Evolutionary conservation across 2,888 invertebrate species (phyloP).

Genomic region (Ptilodon capucinus): DNA sequence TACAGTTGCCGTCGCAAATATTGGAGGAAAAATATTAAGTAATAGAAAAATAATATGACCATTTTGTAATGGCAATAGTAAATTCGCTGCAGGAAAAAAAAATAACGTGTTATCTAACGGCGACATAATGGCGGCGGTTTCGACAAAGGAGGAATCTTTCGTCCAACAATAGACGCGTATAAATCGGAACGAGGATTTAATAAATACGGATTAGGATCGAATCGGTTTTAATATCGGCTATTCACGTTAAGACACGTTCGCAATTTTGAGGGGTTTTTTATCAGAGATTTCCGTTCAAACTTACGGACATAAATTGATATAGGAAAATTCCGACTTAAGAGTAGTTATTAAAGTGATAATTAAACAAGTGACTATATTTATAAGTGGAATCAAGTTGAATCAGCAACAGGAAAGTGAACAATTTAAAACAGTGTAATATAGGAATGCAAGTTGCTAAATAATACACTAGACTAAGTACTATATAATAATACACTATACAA

Average conservation of each 20-base stretch:
- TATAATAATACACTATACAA: too few relatives aligned
- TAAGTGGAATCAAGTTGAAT: too few relatives aligned
- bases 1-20: background rate
- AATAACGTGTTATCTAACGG: background rate
- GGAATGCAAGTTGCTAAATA: too few relatives aligned
- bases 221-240: background rate
- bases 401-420: too few relatives aligned
- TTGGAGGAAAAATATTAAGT: background rate
- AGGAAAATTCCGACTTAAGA: too few relatives aligned
- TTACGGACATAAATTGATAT: too few relatives aligned
- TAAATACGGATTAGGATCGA: background rate
- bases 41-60: too few relatives aligned
- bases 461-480: too few relatives aligned
- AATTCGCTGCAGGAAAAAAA: background rate
- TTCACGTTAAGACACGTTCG: background rate
- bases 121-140: background rate
- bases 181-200: background rate
- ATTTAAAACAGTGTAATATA: too few relatives aligned
- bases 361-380: too few relatives aligned
- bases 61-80: background rate
- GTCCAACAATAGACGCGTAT: conserved; percentile 25
- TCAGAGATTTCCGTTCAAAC: background rate
- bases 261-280: background rate
- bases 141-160: conserved; percentile 13
- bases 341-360: too few relatives aligned